Conservation (phyloP, 2,797 vertebrate species). For the Tauraco hartlaubi region DNA sequence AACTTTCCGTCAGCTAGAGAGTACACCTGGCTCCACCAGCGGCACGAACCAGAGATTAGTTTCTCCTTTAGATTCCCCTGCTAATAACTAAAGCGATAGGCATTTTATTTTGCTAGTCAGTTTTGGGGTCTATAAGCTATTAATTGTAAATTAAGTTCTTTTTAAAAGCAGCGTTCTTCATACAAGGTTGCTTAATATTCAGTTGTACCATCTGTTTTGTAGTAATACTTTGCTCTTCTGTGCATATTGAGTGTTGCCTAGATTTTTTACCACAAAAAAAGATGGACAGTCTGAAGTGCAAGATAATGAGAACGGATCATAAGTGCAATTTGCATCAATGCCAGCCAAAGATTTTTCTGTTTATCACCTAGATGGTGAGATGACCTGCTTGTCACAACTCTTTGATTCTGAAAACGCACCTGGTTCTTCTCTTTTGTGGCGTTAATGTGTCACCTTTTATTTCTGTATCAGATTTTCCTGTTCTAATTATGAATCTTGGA, state of each 20-base stretch:
- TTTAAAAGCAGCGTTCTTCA: constrained; percentile 4
- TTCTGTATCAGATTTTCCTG: background rate
- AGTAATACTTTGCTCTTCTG: background rate
- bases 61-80: background rate
- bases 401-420: background rate
- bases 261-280: background rate
- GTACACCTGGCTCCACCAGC: background rate
- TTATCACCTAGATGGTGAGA: background rate
- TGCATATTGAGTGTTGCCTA: background rate
- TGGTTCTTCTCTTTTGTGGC: background rate
- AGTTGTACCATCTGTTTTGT: constrained; percentile 43
- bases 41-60: background rate
- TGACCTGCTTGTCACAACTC: background rate
- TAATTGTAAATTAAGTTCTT: constrained; percentile 18
- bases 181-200: background rate
- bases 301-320: background rate
- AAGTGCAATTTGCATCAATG: background rate
- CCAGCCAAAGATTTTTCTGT: background rate
- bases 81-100: background rate
- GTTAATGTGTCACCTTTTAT: background rate
- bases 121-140: constrained; percentile 33
- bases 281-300: background rate
- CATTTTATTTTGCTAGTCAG: constrained; percentile 52
- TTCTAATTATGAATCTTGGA: background rate
- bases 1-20: background rate